These are phyloP conservation scores for Bombus pascuorum DNA, from an alignment of 1,140 invertebrate genomes.

Conservation along the genomic window DNA sequence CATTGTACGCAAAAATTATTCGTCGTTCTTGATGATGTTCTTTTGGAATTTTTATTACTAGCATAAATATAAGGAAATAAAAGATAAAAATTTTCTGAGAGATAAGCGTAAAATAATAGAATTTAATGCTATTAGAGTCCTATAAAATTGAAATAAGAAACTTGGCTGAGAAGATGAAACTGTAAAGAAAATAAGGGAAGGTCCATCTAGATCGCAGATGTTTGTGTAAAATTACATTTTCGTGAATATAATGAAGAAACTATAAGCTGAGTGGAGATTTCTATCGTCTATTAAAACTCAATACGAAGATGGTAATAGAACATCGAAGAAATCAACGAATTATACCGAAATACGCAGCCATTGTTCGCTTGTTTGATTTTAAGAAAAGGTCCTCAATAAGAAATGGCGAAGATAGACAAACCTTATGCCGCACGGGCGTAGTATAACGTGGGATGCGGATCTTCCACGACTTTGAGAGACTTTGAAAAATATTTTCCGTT, in stretches of 20 bases:
- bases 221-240: too few species aligned
- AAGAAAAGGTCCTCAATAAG: neutral
- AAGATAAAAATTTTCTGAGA: neutral
- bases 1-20: conserved; percentile 17
- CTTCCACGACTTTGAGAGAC: conserved; percentile 62
- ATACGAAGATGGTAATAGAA: neutral
- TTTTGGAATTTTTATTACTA: too few species aligned
- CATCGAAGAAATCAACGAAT: neutral
- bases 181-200: too few species aligned
- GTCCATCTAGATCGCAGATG: too few species aligned
- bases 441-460: conserved; percentile 63
- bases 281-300: too few species aligned
- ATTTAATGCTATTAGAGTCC: too few species aligned
- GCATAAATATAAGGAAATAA: too few species aligned
- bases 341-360: neutral
- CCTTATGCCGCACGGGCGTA: conserved; percentile 47
- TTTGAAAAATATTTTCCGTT: conserved; percentile 71
- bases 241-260: too few species aligned
- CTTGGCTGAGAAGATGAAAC: neutral
- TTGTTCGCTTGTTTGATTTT: neutral
- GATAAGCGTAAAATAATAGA: neutral
- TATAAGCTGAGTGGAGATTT: too few species aligned
- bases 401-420: conserved; percentile 53
- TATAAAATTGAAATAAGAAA: too few species aligned
- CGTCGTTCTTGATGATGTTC: neutral